Conservation (phyloP, 2,888 invertebrate species). For the Merodon equestris region DNA sequence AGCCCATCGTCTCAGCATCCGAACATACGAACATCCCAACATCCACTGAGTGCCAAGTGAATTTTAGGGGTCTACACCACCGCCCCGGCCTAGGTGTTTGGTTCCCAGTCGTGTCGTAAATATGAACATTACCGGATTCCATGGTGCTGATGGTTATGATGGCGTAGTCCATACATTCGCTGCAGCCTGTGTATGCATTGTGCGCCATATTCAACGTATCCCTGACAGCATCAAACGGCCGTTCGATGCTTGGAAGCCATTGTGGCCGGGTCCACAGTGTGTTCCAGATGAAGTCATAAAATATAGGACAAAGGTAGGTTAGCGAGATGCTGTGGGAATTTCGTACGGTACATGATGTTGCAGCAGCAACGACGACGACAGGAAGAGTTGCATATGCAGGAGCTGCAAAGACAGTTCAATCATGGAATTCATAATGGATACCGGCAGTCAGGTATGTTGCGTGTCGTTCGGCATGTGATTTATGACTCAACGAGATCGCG, state of each 20-base stretch:
- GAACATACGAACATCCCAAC: no score
- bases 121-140: conserved; percentile 53
- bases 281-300: conserved; percentile 68
- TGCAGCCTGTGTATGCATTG: conserved; percentile 32
- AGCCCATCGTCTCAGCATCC: conserved; percentile 13
- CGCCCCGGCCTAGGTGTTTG: not conserved
- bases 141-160: conserved; percentile 31
- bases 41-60: conserved; percentile 48
- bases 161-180: conserved; percentile 10
- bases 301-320: conserved; percentile 62
- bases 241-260: conserved; percentile 5
- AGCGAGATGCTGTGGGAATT: conserved; percentile 58
- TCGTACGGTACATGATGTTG: conserved; percentile 24
- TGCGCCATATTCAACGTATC: conserved; percentile 46
- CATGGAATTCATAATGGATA: conserved; percentile 61
- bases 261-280: conserved; percentile 44
- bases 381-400: conserved; percentile 10
- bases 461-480: conserved; percentile 60
- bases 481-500: conserved; percentile 31
- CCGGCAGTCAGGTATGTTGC: conserved; percentile 59
- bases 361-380: conserved; percentile 25
- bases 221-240: not conserved
- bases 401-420: conserved; percentile 62
- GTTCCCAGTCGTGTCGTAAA: conserved; percentile 26
- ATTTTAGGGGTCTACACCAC: conserved; percentile 40